phyloP scores from a whole-genome alignment of 2,888 invertebrate genomes.

The Bimastos eiseni region DNA sequence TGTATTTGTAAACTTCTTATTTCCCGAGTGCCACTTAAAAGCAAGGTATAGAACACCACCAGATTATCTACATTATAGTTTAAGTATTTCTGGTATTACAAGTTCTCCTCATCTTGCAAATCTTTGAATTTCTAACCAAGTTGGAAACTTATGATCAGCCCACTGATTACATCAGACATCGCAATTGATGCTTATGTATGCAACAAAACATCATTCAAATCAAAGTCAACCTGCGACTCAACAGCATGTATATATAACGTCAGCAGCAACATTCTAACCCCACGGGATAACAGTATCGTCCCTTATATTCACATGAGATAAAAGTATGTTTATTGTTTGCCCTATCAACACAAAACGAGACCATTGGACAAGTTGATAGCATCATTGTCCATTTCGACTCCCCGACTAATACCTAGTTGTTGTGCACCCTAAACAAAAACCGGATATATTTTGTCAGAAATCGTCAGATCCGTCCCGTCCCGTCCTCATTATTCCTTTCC shows the following conservation, averaged over 20 bases:
- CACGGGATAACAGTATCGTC: too few relatives aligned
- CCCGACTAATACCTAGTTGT: neutral
- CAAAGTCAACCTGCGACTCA: neutral
- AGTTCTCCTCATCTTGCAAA: neutral
- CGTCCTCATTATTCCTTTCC: neutral
- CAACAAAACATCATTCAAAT: neutral
- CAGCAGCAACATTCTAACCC: neutral
- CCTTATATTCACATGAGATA: neutral
- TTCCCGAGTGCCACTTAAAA: too few relatives aligned
- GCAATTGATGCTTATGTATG: neutral
- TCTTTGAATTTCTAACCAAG: neutral
- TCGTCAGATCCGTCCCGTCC: too few relatives aligned
- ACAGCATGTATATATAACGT: neutral
- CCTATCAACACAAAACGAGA: neutral
- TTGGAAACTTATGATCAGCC: neutral
- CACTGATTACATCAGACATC: neutral
- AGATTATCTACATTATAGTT: too few relatives aligned
- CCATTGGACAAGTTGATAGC: neutral
- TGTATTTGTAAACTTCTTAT: too few relatives aligned
- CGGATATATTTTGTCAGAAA: neutral
- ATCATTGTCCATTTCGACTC: neutral
- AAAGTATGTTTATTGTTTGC: neutral
- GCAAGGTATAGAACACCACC: too few relatives aligned
- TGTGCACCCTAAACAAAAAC: neutral
- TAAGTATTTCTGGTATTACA: neutral